Conservation (phyloP, 1,140 invertebrate species). For the Agraylea sexmaculata region DNA sequence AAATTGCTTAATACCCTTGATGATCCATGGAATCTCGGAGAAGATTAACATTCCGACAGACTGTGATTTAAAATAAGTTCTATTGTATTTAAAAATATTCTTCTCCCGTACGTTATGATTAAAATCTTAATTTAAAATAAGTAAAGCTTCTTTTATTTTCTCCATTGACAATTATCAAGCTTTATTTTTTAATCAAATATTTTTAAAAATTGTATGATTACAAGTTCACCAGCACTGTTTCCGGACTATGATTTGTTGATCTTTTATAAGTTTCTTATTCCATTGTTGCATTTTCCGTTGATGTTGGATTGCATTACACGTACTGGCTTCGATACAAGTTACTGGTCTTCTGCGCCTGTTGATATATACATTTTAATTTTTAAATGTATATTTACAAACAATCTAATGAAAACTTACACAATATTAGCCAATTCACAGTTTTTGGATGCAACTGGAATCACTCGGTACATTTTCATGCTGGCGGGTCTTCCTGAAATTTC, state of each 20-base stretch:
- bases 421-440: constrained; percentile 19
- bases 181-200: constrained; percentile 7
- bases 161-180: neutral
- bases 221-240: constrained; percentile 24
- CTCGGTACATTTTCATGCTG: constrained; percentile 28
- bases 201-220: constrained; percentile 8
- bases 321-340: constrained; percentile 36
- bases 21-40: constrained; percentile 38
- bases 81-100: neutral
- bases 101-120: neutral
- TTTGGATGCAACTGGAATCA: constrained; percentile 23
- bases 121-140: neutral
- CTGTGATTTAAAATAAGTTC: constrained; percentile 1
- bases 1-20: constrained; percentile 31
- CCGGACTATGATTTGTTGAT: constrained; percentile 26
- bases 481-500: constrained; percentile 23
- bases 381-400: neutral
- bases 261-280: constrained; percentile 26
- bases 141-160: neutral
- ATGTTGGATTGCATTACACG: constrained; percentile 35
- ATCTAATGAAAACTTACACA: constrained; percentile 9
- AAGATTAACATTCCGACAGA: constrained; percentile 22
- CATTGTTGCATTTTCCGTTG: constrained; percentile 30
- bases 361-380: neutral
- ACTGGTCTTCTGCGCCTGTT: constrained; percentile 27